Base-by-base conservation (phyloP, 2,797 vertebrate species). In the Atherinosoma microstoma region DNA sequence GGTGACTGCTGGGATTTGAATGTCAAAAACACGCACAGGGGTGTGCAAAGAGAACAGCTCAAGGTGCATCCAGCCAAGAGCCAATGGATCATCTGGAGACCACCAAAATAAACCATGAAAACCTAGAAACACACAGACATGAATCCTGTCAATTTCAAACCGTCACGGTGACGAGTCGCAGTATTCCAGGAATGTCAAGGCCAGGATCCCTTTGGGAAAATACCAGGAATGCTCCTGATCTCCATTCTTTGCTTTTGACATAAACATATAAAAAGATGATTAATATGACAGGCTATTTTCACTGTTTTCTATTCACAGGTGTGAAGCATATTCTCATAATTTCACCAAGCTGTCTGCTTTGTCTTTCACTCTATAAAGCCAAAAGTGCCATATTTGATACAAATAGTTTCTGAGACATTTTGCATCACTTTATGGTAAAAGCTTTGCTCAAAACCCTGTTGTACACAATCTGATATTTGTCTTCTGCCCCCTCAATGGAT, bases 141-240 rank as follows among this genome's bases (percentile, higher is more conserved):
- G 67, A 85, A 85, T 78, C 74, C 66, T 16, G 35, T 81, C 62
- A 70, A 54, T 63, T 79, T 74, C 45, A 67, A 86, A 54, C 63
- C 49, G 11, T 71, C 79, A 49, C 79, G 85, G 84, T 82, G 84
- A 87, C 63, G 63, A 83, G 79, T 75, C 53, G 38, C 83, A 89
- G 84, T 83, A 88, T 91, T 86, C 75, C 83, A 87, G 84, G 89
- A 91, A 91, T 91, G 88, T 67, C 9, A 73, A 29, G 67, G 76
- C 47, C 29, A 6, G 61, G 80, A 82, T 70, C 70, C 86, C 82
- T 87, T 30, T 59, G 86, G 87, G 78, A 87, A 77, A 79, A 85
- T 63, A 75, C 61, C 13, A 62, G 66, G 67, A 83, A 78, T 79
- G 69, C 68, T 82, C 56, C 70, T 51, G 45, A 73, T 24, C 54